Evolutionary conservation across 2,113 vertebrate genomes (phyloP).

Genomic region (Marmota flaviventris): DNA sequence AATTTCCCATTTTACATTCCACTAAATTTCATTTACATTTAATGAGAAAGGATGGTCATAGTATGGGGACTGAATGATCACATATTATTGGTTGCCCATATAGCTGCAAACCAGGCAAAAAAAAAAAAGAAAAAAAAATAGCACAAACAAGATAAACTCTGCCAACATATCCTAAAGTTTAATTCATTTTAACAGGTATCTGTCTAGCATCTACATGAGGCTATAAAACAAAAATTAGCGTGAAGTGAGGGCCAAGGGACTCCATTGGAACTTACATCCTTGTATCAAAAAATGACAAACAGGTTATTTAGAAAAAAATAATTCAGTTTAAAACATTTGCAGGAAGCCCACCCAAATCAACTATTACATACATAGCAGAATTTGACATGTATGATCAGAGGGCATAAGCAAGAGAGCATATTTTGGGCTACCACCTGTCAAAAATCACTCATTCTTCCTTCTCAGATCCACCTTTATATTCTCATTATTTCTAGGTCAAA

Average conservation of each 20-base stretch:
- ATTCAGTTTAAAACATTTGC: background rate
- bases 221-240: background rate
- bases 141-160: background rate
- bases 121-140: background rate
- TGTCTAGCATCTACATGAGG: constrained; percentile 25
- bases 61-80: background rate
- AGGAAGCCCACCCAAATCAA: background rate
- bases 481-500: constrained; percentile 42
- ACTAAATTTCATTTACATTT: constrained; percentile 11
- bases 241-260: constrained; percentile 11
- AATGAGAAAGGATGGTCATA: background rate
- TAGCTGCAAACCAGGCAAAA: background rate
- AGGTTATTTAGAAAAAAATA: background rate
- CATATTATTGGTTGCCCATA: background rate
- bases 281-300: constrained; percentile 26
- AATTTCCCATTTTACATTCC: constrained; percentile 47
- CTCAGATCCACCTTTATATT: constrained; percentile 27
- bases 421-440: background rate
- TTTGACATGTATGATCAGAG: background rate
- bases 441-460: constrained; percentile 37
- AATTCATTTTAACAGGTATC: background rate
- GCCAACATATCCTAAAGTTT: background rate
- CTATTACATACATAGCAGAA: background rate
- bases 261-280: background rate
- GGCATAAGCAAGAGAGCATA: background rate